phyloP scores from a whole-genome alignment of 2,797 vertebrate genomes.

The Chelon labrosus region DNA sequence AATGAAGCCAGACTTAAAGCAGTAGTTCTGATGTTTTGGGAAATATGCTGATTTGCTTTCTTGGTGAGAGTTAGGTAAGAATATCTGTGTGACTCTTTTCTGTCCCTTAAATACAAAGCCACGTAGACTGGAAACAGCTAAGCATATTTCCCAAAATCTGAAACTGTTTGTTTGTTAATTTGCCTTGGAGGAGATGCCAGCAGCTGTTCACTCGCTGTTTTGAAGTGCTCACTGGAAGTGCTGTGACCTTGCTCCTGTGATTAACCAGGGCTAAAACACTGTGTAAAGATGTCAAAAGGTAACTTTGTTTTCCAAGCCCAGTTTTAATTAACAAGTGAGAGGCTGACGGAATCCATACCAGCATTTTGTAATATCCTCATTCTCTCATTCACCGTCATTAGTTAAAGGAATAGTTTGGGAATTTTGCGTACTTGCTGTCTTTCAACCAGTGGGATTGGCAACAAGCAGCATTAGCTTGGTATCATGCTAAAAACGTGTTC shows the following conservation, averaged over 20 bases:
- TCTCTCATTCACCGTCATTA: constrained; percentile 26
- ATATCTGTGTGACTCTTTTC: background rate
- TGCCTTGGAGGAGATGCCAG: constrained; percentile 57
- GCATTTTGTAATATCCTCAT: constrained; percentile 50
- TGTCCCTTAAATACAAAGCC: background rate
- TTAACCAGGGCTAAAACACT: constrained; percentile 15
- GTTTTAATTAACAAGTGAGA: constrained; percentile 20
- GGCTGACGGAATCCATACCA: constrained; percentile 40
- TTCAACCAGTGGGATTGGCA: background rate
- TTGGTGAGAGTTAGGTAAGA: background rate
- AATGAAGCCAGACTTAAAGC: constrained; percentile 47
- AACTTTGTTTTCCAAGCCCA: constrained; percentile 18
- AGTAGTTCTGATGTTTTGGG: constrained; percentile 19
- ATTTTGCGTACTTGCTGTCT: background rate
- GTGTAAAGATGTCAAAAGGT: constrained; percentile 26
- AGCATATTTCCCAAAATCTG: constrained; percentile 9
- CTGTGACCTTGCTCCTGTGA: constrained; percentile 36
- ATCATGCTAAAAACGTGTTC: background rate
- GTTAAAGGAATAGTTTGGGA: constrained; percentile 4
- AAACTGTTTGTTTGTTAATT: constrained; percentile 7
- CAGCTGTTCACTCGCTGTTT: constrained; percentile 43
- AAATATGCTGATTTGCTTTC: background rate
- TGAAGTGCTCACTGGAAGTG: constrained; percentile 48
- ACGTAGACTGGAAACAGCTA: background rate
- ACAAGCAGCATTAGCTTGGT: background rate